Percentiles rank a stretch among this genome's conserved stretches.
phyloP scores from a whole-genome alignment of 2,113 vertebrate species.

The Dryoscopus gambensis region DNA sequence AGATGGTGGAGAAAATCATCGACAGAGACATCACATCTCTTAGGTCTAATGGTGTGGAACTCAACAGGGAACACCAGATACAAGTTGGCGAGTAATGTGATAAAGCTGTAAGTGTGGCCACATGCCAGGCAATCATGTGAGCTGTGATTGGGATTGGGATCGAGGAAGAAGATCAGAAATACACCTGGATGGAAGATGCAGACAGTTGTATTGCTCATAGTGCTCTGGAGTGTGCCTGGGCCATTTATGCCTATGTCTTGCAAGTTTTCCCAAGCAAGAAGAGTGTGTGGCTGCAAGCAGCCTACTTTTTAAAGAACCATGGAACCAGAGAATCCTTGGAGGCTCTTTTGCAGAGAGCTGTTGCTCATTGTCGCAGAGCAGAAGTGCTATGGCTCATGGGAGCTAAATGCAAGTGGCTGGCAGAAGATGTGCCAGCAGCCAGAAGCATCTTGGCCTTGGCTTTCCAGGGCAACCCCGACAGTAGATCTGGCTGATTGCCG shows the following conservation, averaged over 20 bases:
- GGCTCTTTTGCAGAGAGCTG: constrained; percentile 86
- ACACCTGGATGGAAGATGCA: constrained; percentile 96
- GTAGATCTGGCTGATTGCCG: constrained; percentile 93
- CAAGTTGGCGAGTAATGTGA: constrained; percentile 94
- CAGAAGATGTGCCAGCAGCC: constrained; percentile 89
- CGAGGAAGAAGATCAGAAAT: constrained; percentile 90
- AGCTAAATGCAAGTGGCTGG: constrained; percentile 92
- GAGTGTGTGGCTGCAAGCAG: constrained; percentile 90
- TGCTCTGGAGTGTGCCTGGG: constrained; percentile 86
- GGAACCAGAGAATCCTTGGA: constrained; percentile 93
- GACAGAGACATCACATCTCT: constrained; percentile 92
- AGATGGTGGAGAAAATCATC: constrained; percentile 96
- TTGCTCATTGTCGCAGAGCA: constrained; percentile 91
- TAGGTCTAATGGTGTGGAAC: constrained; percentile 89
- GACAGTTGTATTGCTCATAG: constrained; percentile 89
- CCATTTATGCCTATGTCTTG: constrained; percentile 89
- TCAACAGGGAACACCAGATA: constrained; percentile 95
- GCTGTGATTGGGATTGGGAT: constrained; percentile 91
- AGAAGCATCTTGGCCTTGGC: constrained; percentile 92
- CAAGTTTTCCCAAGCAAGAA: constrained; percentile 95
- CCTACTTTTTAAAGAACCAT: constrained; percentile 91
- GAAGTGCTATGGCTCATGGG: constrained; percentile 95
- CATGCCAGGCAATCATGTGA: constrained; percentile 86
- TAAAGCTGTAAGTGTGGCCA: constrained; percentile 90
- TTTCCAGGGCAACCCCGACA: constrained; percentile 96